Conservation (phyloP, 2,888 invertebrate species). For the Lamproptera curius region DNA sequence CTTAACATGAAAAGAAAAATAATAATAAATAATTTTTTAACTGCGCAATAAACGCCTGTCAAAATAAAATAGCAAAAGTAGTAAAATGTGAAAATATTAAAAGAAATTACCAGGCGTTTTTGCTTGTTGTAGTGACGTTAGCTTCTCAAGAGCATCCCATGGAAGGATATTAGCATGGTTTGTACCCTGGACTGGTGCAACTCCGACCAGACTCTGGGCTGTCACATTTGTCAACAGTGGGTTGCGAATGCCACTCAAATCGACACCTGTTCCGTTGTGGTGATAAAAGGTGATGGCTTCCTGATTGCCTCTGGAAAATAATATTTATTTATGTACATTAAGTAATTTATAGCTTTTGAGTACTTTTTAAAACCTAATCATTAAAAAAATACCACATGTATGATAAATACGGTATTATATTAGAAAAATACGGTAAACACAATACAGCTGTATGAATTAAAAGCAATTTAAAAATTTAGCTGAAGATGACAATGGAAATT, state of each 20-base stretch:
- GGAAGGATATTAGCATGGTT: slow-evolving; percentile 24
- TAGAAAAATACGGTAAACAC: no score
- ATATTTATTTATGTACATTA: no score
- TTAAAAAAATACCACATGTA: no score
- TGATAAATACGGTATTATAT: no score
- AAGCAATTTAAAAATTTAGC: no score
- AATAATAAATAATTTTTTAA: no score
- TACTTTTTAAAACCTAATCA: no score
- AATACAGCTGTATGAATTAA: no score
- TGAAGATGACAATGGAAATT: no score
- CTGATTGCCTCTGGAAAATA: slow-evolving; percentile 49
- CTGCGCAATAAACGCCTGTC: slow-evolving; percentile 5
- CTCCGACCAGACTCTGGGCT: slow-evolving; percentile 52
- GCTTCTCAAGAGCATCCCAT: slow-evolving; percentile 31
- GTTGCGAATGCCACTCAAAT: slow-evolving; percentile 45
- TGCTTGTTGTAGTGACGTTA: slow-evolving; percentile 1
- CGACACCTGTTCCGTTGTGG: slow-evolving; percentile 51
- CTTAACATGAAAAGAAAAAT: no score
- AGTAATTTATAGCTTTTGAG: no score
- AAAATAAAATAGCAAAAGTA: slow-evolving; percentile 3
- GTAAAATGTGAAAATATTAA: not conserved
- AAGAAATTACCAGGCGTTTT: slow-evolving; percentile 5
- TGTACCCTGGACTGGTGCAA: slow-evolving; percentile 38
- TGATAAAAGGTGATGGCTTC: slow-evolving; percentile 58
- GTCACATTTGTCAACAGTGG: slow-evolving; percentile 61